Evolutionary conservation across 2,113 vertebrate genomes (phyloP).

Genomic region (Probosciger aterrimus): DNA sequence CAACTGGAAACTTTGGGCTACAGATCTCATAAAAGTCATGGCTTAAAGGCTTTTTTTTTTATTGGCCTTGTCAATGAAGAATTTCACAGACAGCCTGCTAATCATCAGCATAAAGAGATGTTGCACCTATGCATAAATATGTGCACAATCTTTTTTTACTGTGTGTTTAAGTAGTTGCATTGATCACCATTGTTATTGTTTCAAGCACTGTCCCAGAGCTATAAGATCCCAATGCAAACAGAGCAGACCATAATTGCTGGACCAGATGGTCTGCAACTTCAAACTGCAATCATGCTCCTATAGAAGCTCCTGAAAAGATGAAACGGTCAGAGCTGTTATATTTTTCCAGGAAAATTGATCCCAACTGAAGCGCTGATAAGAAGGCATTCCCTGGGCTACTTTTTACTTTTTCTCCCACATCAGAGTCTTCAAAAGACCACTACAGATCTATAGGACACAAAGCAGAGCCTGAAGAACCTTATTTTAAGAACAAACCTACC

Average conservation of each 20-base stretch:
- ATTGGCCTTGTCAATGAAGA: not conserved
- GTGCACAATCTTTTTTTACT: not conserved
- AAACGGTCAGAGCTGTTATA: not conserved
- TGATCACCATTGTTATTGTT: not conserved
- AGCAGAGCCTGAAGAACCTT: not conserved
- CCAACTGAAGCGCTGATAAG: not conserved
- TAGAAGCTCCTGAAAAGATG: not conserved
- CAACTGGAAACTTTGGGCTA: not conserved
- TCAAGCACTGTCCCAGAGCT: not conserved
- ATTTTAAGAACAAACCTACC: not conserved
- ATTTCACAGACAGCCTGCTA: not conserved
- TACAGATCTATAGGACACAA: not conserved
- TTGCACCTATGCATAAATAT: not conserved
- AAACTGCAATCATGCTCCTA: not conserved
- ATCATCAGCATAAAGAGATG: not conserved
- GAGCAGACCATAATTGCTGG: not conserved
- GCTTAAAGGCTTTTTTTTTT: not conserved
- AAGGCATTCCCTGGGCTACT: not conserved
- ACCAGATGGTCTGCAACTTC: not conserved
- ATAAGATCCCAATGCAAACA: not conserved
- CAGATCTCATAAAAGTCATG: not conserved
- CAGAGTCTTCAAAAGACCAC: not conserved
- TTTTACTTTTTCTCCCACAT: not conserved
- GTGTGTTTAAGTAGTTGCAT: not conserved
- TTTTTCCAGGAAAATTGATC: not conserved